Evolutionary conservation across 2,113 vertebrate species (phyloP).

Genomic region (Neomonachus schauinslandi): DNA sequence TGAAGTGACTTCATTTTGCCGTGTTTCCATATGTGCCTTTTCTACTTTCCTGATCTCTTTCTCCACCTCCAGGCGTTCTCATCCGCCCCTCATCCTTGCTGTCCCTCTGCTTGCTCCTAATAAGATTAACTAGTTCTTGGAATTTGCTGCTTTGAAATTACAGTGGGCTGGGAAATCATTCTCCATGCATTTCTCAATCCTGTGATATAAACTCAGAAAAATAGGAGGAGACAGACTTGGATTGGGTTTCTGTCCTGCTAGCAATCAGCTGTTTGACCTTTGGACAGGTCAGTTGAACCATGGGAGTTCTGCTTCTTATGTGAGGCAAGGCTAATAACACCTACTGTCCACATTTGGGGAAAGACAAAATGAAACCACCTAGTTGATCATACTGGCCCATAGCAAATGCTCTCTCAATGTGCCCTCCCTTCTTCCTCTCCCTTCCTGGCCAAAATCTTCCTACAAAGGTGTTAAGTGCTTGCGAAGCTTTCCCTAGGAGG

Average conservation of each 20-base stretch:
- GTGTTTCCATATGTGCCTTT: background rate
- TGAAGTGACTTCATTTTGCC: background rate
- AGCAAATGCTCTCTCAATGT: background rate
- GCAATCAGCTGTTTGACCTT: background rate
- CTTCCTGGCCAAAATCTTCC: background rate
- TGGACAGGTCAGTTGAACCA: background rate
- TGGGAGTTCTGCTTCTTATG: background rate
- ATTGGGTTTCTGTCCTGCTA: background rate
- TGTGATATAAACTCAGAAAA: background rate
- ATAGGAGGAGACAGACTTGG: background rate
- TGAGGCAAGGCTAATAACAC: background rate
- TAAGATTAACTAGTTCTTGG: background rate
- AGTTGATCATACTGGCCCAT: accelerated
- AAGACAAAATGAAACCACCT: background rate
- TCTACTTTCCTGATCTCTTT: background rate
- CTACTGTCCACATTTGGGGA: background rate
- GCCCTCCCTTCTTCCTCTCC: background rate
- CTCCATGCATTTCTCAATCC: background rate
- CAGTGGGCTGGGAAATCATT: background rate
- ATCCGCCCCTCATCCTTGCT: background rate
- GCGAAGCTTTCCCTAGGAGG: background rate
- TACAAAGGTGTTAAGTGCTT: too few species aligned
- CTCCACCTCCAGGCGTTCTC: background rate
- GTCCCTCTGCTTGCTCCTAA: background rate
- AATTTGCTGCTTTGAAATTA: background rate